These are phyloP conservation scores for Acrobasis suavella DNA, from an alignment of 2,888 invertebrate species.

Conservation along the genomic window DNA sequence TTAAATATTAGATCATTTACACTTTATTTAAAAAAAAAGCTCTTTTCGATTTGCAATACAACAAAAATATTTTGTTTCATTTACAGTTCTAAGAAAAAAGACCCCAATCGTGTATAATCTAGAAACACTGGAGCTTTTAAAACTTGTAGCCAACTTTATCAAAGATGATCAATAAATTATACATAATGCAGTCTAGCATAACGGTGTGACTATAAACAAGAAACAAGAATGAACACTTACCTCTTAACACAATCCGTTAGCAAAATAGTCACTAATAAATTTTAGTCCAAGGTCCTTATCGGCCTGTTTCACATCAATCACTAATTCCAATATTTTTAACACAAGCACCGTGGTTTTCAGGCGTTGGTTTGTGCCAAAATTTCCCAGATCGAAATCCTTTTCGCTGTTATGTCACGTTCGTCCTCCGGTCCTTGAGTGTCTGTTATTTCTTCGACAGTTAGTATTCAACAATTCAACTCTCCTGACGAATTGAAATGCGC, in stretches of 20 bases:
- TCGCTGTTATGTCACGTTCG: conserved; percentile 56
- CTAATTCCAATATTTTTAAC: conserved; percentile 51
- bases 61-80: too few species aligned
- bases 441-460: conserved; percentile 62
- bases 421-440: conserved; percentile 61
- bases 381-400: conserved; percentile 60
- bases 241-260: conserved; percentile 49
- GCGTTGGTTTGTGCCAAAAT: conserved; percentile 65
- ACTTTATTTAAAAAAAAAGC: neutral
- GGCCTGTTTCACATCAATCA: conserved; percentile 52
- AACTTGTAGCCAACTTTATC: neutral
- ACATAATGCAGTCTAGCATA: conserved; percentile 7
- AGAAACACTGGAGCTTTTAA: too few species aligned
- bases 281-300: conserved; percentile 46
- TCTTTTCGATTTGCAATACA: too few species aligned
- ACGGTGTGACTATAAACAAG: conserved; percentile 10
- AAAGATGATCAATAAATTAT: neutral
- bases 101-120: too few species aligned
- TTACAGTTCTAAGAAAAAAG: too few species aligned
- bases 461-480: conserved; percentile 66
- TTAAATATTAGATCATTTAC: too few species aligned
- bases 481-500: conserved; percentile 73
- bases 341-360: conserved; percentile 51
- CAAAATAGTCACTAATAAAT: conserved; percentile 45
- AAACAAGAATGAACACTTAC: conserved; percentile 44